Evolutionary conservation across 2,797 vertebrate genomes (phyloP).

Genomic region (Cottoperca gobio): DNA sequence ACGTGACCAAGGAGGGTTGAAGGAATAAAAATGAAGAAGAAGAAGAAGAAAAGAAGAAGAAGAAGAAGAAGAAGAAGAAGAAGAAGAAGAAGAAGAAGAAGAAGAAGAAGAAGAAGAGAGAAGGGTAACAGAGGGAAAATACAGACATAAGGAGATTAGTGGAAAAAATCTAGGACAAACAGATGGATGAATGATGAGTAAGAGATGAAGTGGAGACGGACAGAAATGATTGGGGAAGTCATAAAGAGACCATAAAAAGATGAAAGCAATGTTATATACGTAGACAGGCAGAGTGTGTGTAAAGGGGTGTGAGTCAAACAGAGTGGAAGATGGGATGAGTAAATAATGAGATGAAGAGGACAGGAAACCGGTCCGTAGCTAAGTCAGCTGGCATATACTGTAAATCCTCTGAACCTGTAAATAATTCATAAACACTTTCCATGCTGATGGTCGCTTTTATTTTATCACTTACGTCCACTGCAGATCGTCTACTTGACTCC

Average conservation of each 20-base stretch:
- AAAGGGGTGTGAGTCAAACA: constrained; percentile 54
- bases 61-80: too few species aligned
- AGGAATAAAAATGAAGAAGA: not conserved
- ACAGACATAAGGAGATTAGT: constrained; percentile 11
- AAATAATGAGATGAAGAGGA: constrained; percentile 68
- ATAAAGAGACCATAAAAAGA: constrained; percentile 57
- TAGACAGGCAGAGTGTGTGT: constrained; percentile 28
- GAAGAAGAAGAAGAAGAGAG: not conserved
- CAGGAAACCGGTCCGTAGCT: constrained; percentile 69
- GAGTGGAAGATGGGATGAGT: constrained; percentile 58
- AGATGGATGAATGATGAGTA: constrained; percentile 39
- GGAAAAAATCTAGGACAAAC: constrained; percentile 24
- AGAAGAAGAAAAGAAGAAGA: too few species aligned
- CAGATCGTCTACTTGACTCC: constrained; percentile 42
- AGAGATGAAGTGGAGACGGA: constrained; percentile 25
- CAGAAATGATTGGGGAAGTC: constrained; percentile 41
- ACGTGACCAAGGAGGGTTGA: not conserved
- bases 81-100: not conserved
- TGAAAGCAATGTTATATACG: constrained; percentile 41
- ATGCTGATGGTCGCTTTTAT: constrained; percentile 68
- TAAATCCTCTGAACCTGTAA: constrained; percentile 73
- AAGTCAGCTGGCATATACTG: constrained; percentile 76
- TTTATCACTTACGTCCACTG: constrained; percentile 50
- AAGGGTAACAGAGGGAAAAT: not conserved
- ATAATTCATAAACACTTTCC: constrained; percentile 76